Base-by-base conservation (phyloP, 2,797 vertebrate species). In the Caiman crocodilus region DNA sequence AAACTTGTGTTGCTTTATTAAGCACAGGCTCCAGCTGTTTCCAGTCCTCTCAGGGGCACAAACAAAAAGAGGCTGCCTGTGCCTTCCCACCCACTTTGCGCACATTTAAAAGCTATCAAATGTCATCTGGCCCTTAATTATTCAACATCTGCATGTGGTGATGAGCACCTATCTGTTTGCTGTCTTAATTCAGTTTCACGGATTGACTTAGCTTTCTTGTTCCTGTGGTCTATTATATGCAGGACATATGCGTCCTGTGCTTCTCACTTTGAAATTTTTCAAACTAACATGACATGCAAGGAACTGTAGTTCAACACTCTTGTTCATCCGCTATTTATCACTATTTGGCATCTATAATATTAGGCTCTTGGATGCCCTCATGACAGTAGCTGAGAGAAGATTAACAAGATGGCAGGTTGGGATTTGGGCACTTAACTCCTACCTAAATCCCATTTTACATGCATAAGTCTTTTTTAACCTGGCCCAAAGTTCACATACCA, bases 1-100 rank as follows among this genome's bases (percentile, higher is more conserved):
- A 95, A 93, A 93, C 95, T 92, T 93, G 81, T 90, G 89, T 83
- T 84, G 83, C 88, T 77, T 81, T 91, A 95, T 93, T 96, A 94
- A 97, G 95, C 81, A 83, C 76, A 88, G 92, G 96, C 94, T 94
- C 94, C 81, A 88, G 88, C 69, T 92, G 71, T 94, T 96, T 92
- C 93, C 94, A 92, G 75, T 95, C 79, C 17, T 16, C 55, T 75
- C 67, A 92, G 65, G 73, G 74, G 65, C 90, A 71, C 94, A 90
- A 86, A 63, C 76, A 94, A 95, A 91, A 85, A 83, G 88, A 0
- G 1, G 15, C 74, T 87, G n/a, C 1, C 23, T 0, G 67, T 94
- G 84, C 84, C 60, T 63, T 90, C 56, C 63, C 1, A 0, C 75
- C 82, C 42, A 67, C 79, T 71, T 84, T 79, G 26, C 30, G 79